Percentiles rank a stretch among this genome's conserved stretches.
Evolutionary conservation across 2,888 invertebrate species (phyloP).

Genomic region (Tolmerus cingulatus): DNA sequence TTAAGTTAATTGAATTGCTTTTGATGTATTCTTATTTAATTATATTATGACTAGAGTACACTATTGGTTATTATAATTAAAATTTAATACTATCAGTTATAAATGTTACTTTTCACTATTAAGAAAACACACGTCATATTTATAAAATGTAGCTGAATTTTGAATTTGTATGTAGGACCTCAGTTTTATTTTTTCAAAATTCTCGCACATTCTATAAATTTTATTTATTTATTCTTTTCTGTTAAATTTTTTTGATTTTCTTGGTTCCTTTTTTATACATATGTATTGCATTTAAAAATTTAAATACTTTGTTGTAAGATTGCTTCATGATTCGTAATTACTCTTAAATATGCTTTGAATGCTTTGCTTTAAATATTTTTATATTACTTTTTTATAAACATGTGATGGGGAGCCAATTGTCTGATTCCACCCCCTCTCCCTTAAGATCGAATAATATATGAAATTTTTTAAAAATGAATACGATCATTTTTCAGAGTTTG

Average conservation of each 20-base stretch:
- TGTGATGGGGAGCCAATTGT: slow-evolving; percentile 47
- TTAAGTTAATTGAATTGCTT: background rate
- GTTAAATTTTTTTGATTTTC: background rate
- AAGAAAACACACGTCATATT: slow-evolving; percentile 30
- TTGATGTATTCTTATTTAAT: background rate
- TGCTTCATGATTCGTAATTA: background rate
- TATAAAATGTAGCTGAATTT: slow-evolving; percentile 15
- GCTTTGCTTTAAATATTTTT: slow-evolving; percentile 15
- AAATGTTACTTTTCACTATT: background rate
- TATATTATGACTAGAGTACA: background rate
- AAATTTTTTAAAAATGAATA: background rate
- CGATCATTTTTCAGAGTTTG: background rate
- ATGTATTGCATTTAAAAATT: background rate
- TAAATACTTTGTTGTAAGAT: background rate
- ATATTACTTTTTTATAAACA: slow-evolving; percentile 41
- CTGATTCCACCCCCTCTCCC: background rate
- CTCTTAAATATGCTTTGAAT: background rate
- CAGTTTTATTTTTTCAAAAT: background rate
- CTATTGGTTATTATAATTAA: background rate
- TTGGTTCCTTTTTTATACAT: background rate
- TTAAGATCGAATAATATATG: background rate
- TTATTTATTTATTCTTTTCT: background rate
- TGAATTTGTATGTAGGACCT: background rate
- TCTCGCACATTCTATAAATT: background rate
- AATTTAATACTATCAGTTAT: background rate